Conservation (phyloP, 2,113 vertebrate genomes). For the Rousettus leschenaultii region DNA sequence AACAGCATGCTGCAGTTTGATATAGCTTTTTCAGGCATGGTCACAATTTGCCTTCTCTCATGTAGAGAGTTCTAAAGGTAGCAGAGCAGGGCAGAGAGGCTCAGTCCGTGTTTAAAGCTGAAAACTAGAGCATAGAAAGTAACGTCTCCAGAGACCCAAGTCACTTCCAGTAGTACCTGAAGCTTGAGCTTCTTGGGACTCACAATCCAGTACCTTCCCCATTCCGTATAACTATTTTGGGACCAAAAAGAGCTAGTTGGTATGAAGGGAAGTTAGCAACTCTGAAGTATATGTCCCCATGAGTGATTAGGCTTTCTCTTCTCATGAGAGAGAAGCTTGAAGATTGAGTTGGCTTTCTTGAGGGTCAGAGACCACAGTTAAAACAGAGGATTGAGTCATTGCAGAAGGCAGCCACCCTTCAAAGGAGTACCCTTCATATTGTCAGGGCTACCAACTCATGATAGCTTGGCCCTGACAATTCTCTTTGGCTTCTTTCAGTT, state of each 20-base stretch:
- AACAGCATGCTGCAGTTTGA: neutral
- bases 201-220: neutral
- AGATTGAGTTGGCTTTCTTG: neutral
- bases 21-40: neutral
- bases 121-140: neutral
- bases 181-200: neutral
- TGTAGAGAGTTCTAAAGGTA: neutral
- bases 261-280: neutral
- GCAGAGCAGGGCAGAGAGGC: neutral
- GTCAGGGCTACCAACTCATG: neutral
- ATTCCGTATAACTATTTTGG: neutral
- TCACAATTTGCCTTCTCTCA: neutral
- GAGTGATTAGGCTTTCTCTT: conserved; percentile 13
- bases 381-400: neutral
- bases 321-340: neutral
- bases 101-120: neutral
- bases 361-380: neutral
- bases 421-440: neutral
- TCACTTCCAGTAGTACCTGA: neutral
- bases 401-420: neutral
- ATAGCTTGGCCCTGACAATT: neutral
- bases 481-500: neutral
- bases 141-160: neutral
- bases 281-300: neutral
- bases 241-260: neutral